Conservation (phyloP, 2,113 vertebrate species). For the Phoxinus phoxinus region DNA sequence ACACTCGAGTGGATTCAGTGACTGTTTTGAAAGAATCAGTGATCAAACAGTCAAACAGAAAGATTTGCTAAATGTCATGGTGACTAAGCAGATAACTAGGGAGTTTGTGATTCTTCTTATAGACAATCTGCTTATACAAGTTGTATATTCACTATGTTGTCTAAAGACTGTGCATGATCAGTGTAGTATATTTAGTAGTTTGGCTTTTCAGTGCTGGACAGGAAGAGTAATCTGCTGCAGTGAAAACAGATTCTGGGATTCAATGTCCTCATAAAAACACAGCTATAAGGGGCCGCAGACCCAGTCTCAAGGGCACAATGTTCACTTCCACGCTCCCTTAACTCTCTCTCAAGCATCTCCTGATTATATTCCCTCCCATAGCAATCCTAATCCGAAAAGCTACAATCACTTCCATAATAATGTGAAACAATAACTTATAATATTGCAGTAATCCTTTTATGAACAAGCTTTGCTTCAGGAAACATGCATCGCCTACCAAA, state of each 20-base stretch:
- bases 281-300: not conserved
- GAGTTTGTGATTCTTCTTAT: not conserved
- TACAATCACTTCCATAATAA: not conserved
- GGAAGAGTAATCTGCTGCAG: not conserved
- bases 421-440: not conserved
- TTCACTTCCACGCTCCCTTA: not conserved
- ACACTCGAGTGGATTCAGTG: not conserved
- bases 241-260: not conserved
- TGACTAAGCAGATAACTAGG: not conserved
- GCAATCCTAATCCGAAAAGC: not conserved
- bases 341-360: not conserved
- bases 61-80: too few relatives aligned
- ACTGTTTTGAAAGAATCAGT: not conserved
- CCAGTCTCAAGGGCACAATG: constrained; percentile 28
- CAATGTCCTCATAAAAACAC: constrained; percentile 11
- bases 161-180: not conserved
- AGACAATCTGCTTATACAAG: not conserved
- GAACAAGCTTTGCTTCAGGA: not conserved
- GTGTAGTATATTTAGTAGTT: not conserved
- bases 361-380: not conserved
- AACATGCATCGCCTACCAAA: not conserved
- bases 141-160: not conserved
- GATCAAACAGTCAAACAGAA: not conserved
- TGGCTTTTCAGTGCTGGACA: not conserved
- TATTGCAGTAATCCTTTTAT: not conserved